phyloP scores from a whole-genome alignment of 2,113 vertebrate species.

The Halcyon malimbica region DNA sequence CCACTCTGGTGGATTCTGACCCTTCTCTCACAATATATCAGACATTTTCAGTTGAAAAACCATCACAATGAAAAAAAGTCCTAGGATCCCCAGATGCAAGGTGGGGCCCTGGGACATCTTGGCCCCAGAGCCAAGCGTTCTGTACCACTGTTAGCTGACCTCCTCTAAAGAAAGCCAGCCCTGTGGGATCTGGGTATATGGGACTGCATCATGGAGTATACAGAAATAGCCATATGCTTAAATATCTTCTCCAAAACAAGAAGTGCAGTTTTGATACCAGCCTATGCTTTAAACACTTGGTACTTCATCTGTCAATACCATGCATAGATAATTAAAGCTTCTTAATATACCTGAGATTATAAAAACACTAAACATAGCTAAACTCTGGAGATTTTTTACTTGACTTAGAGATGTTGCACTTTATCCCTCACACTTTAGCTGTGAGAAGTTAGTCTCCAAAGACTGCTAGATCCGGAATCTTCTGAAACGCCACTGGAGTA shows the following conservation, averaged over 20 bases:
- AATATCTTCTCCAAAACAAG: neutral
- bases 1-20: neutral
- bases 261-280: neutral
- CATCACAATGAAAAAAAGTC: neutral
- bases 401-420: neutral
- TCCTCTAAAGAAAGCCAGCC: neutral
- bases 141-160: accelerated
- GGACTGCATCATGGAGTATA: neutral
- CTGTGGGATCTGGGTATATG: neutral
- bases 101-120: neutral
- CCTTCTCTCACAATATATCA: neutral
- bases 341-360: neutral
- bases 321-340: neutral
- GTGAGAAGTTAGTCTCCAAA: neutral
- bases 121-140: neutral
- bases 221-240: neutral
- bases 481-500: neutral
- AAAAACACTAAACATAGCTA: neutral
- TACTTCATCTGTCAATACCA: neutral
- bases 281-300: neutral
- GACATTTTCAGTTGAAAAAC: neutral
- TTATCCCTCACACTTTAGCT: neutral
- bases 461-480: neutral
- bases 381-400: neutral
- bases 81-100: neutral